Conservation (phyloP, 2,797 vertebrate species). For the Monodelphis domestica region DNA sequence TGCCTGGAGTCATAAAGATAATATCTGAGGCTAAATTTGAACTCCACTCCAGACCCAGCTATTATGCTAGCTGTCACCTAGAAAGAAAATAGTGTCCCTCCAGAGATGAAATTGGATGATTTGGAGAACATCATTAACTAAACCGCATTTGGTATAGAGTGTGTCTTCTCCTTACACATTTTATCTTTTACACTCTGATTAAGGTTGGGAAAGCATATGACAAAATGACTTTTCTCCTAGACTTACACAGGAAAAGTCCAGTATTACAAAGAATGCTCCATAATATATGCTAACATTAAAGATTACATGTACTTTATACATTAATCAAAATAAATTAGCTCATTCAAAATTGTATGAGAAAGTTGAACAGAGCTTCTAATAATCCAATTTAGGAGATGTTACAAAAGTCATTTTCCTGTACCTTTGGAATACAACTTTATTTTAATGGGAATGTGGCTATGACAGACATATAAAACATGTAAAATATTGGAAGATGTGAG, state of each 20-base stretch:
- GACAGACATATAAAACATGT: background rate
- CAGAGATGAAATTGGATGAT: background rate
- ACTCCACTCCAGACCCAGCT: background rate
- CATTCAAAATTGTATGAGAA: background rate
- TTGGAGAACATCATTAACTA: background rate
- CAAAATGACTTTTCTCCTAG: constrained; percentile 13
- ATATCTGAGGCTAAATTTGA: background rate
- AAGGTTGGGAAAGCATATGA: background rate
- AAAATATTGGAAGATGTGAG: background rate
- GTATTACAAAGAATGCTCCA: background rate
- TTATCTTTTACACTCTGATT: background rate
- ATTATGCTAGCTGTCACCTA: background rate
- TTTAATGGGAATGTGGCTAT: background rate
- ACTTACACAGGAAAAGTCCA: constrained; percentile 1
- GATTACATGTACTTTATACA: background rate
- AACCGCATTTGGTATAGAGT: background rate
- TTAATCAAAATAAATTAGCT: background rate
- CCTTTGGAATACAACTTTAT: background rate
- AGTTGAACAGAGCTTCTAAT: background rate
- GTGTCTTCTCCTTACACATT: background rate
- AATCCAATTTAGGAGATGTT: background rate
- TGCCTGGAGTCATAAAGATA: background rate
- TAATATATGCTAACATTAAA: background rate
- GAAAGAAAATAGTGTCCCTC: background rate
- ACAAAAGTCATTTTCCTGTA: background rate